Conservation (phyloP, 1,140 invertebrate species). For the Campoletis sonorensis region DNA sequence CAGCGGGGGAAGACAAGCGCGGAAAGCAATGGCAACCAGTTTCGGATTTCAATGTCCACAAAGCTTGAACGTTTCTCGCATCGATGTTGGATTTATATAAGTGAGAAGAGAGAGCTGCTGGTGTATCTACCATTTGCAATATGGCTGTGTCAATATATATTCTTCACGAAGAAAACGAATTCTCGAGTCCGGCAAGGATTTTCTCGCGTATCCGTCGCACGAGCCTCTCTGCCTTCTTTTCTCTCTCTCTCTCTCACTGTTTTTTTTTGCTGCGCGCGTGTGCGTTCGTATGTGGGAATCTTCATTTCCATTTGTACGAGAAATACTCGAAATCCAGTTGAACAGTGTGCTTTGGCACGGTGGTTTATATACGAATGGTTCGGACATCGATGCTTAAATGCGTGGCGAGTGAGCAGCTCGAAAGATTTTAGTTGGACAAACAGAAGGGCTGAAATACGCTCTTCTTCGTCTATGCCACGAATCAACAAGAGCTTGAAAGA, state of each 20-base stretch:
- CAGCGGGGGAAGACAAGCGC: conserved; percentile 43
- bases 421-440: conserved; percentile 60
- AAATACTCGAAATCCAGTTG: conserved; percentile 72
- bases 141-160: conserved; percentile 50
- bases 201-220: conserved; percentile 27
- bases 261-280: neutral
- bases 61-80: conserved; percentile 40
- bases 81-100: conserved; percentile 14
- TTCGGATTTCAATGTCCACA: conserved; percentile 59
- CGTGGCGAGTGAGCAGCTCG: conserved; percentile 51
- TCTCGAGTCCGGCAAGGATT: conserved; percentile 35
- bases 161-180: conserved; percentile 39
- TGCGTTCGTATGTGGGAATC: conserved; percentile 6
- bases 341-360: conserved; percentile 49
- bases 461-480: conserved; percentile 33
- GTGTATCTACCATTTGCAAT: conserved; percentile 23
- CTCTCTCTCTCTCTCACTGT: conserved; percentile 5
- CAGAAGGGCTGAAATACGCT: conserved; percentile 42
- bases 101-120: conserved; percentile 8
- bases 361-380: conserved; percentile 56
- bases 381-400: conserved; percentile 51
- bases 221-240: conserved; percentile 29
- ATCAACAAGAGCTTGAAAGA: neutral
- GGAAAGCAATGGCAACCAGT: conserved; percentile 31
- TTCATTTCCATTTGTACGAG: conserved; percentile 62